Base-by-base conservation (phyloP, 2,113 vertebrate species). In the Nothoprocta pentlandii region DNA sequence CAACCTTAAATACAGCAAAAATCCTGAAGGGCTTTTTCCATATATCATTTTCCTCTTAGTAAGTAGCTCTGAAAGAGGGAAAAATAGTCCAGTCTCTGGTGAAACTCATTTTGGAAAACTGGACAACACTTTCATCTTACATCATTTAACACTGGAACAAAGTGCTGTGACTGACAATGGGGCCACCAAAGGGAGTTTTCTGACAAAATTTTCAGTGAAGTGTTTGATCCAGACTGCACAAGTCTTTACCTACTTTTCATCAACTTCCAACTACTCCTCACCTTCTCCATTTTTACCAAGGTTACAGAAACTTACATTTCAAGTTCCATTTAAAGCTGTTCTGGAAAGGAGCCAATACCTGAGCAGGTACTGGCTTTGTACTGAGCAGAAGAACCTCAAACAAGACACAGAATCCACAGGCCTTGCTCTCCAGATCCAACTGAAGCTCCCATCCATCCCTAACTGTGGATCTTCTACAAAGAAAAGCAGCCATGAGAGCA, bases 1-100 rank as follows among this genome's bases (percentile, higher is more conserved):
- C 87, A 91, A 51, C 14, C 32, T 71, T 16, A 68, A 91, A 63
- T 32, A 34, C 14, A 79, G 58, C 19, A 82, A n/a, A 84, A 92
- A 85, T 47, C 47, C 39, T 32, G 12, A 73, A 58, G 46, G 61
- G 10, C 3, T 64, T 79, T 46, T 66, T 28, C 36, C 49, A 5
- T 36, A 5, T 36, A 75, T 26, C 9, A 41, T 47, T 16, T 10
- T 91, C 49, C 21, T 78, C 32, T 47, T 28, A 66, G 16, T 7
- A 59, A 30, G 44, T 3, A 85, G 41, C 28, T 68, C 42, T 44
- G 28, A 58, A 34, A 42, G 21, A 34, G 8, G 66, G 67, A 11
- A 90, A 83, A 61, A 46, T 25, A 56, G 39, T 56, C 36, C 17
- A 73, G 5, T 41, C 32, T 49, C 68, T 41, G 12, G 12, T 80